Evolutionary conservation across 2,113 vertebrate genomes (phyloP), one percentile per base, ranked within the genome.

Genomic region (Opisthocomus hoazin): DNA sequence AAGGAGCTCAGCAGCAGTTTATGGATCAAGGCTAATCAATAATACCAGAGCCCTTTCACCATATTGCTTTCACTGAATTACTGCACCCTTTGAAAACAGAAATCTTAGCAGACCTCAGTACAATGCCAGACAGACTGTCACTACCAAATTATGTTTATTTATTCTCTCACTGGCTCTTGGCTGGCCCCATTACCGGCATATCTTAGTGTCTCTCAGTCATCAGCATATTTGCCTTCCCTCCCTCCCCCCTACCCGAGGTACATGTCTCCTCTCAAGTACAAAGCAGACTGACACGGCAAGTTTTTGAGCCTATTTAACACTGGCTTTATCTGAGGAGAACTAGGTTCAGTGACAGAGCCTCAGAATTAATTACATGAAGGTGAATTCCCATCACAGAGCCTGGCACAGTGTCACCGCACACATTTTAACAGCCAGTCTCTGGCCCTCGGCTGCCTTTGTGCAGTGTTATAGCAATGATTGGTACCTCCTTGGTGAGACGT

Each of bases 131-230:
- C 96, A 95, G 90, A 95, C 79, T 96, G 83, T 96, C 90, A 94
- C 88, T 93, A 78, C 76, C 65, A 89, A 94, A 96, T 95, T 86
- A 71, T 93, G 93, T 94, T 96, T 96, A 95, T 97, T 96, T 96
- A 96, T 95, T 96, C 95, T 89, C 90, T 82, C 94, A 71, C 88
- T 93, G 93, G 93, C 92, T 96, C 91, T 96, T 95, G 86, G 88
- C 92, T 96, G 93, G 90, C 93, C 88, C 64, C 90, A 79, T 92
- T 93, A 87, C 80, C 94, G 93, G 86, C 92, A 92, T 84, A 89
- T 93, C 90, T 94, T 27, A 70, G 80, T 95, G 92, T 96, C 88
- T 96, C 88, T 95, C 92, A 88, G 94, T 7, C 92, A 90, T 90
- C 94, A 94, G 86, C 83, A 37, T 91, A 85, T 93, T 93, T 96